A percentile compares a stretch with the other conserved stretches of the same genome.
phyloP scores from a whole-genome alignment of 2,888 invertebrate species.

The Ornithoptera priamus region DNA sequence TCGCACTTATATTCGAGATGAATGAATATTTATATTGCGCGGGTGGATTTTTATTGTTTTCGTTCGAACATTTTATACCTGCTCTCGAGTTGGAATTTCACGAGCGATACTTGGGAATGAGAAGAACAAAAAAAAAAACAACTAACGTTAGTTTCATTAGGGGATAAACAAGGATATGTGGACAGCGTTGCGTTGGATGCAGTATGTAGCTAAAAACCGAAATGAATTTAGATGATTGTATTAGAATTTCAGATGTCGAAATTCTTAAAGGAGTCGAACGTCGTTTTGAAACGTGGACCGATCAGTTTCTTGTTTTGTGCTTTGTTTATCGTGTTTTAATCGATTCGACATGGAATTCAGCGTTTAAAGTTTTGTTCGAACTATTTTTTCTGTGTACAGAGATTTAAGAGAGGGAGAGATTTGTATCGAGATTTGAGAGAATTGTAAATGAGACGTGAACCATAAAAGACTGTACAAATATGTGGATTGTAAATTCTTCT shows the following conservation, averaged over 20 bases:
- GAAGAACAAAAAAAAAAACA: conserved; percentile 46
- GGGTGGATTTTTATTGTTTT: conserved; percentile 66
- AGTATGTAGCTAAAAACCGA: conserved; percentile 40
- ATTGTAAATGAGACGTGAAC: too few relatives aligned
- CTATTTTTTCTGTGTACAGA: too few relatives aligned
- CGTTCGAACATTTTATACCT: conserved; percentile 51
- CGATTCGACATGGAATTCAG: conserved; percentile 21
- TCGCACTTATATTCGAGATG: conserved; percentile 40
- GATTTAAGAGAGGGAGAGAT: too few relatives aligned
- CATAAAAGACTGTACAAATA: too few relatives aligned
- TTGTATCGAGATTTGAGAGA: too few relatives aligned
- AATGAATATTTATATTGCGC: conserved; percentile 72
- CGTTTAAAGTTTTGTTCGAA: not conserved
- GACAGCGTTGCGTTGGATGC: conserved; percentile 51
- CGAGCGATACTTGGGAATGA: conserved; percentile 41
- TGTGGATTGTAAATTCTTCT: too few relatives aligned
- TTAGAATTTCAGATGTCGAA: conserved; percentile 73
- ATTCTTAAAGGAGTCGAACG: conserved; percentile 48
- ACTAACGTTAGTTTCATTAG: conserved; percentile 64
- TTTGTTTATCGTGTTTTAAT: conserved; percentile 31
- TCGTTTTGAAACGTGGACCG: conserved; percentile 39
- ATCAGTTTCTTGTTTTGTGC: conserved; percentile 40
- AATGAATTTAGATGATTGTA: conserved; percentile 53
- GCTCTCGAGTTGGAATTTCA: conserved; percentile 51
- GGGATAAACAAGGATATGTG: conserved; percentile 68